Percentiles rank a stretch among this genome's conserved stretches.
Conservation (phyloP, 1,140 invertebrate genomes). For the Drosophila sp. region DNA sequence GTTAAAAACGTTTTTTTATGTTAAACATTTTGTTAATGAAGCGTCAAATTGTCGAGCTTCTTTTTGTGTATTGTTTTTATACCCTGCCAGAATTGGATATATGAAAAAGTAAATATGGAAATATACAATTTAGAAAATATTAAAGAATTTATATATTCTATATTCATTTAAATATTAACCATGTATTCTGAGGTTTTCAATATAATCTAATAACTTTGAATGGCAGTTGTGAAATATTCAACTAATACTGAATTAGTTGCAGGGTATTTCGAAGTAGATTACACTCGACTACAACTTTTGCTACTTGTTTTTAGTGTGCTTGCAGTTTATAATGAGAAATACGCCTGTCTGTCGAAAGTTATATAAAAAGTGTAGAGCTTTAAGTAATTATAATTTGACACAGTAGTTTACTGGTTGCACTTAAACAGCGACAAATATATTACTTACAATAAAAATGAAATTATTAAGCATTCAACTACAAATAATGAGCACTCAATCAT, state of each 20-base stretch:
- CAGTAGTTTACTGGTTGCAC: conserved; percentile 23
- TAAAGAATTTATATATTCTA: no score
- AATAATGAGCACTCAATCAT: conserved; percentile 14
- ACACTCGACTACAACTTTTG: background rate
- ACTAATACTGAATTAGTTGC: background rate
- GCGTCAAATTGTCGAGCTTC: conserved; percentile 27
- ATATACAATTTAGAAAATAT: no score
- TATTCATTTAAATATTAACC: no score
- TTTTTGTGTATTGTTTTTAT: background rate
- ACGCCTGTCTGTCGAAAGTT: conserved; percentile 1
- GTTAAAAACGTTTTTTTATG: conserved; percentile 79
- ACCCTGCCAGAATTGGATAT: no score
- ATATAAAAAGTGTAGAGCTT: conserved; percentile 29
- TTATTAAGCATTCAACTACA: conserved; percentile 23
- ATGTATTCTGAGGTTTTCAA: no score
- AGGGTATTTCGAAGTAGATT: conserved; percentile 2
- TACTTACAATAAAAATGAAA: conserved; percentile 18
- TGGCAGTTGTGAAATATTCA: background rate
- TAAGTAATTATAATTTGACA: conserved; percentile 41
- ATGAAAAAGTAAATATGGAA: no score
- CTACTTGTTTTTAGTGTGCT: background rate
- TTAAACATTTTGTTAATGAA: conserved; percentile 79
- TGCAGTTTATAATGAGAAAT: conserved; percentile 22
- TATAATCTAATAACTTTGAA: background rate
- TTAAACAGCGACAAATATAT: conserved; percentile 8